Evolutionary conservation across 1,140 invertebrate genomes (phyloP).

Genomic region (Philaenus spumarius): DNA sequence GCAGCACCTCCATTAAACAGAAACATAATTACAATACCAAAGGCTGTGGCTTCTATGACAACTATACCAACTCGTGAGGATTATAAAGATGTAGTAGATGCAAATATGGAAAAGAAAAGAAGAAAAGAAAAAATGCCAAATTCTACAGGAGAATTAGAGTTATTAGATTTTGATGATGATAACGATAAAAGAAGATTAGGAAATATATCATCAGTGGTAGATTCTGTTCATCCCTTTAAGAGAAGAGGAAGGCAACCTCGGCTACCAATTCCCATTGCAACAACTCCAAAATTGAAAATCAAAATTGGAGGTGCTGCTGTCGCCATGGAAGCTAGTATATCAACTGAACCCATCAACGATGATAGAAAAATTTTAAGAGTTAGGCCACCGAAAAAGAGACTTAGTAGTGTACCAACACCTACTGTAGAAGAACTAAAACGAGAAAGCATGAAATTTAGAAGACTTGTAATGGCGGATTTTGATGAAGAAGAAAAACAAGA

Average conservation of each 20-base stretch:
- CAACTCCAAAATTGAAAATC: conserved; percentile 72
- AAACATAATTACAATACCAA: conserved; percentile 73
- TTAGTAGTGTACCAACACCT: conserved; percentile 52
- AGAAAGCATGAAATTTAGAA: conserved; percentile 82
- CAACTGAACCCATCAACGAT: conserved; percentile 36
- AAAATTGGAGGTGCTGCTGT: conserved; percentile 53
- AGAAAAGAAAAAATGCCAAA: conserved; percentile 50
- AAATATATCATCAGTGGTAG: conserved; percentile 27
- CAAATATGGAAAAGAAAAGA: conserved; percentile 59
- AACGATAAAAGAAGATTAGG: conserved; percentile 29
- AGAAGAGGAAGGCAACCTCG: conserved; percentile 23
- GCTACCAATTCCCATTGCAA: conserved; percentile 27
- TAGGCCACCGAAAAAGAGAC: conserved; percentile 72
- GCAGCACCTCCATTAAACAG: conserved; percentile 55
- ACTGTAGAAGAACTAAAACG: conserved; percentile 68
- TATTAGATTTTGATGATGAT: conserved; percentile 40
- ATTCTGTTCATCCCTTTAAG: conserved; percentile 25
- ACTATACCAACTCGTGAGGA: conserved; percentile 76
- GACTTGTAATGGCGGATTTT: conserved; percentile 74
- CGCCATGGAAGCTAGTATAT: conserved; percentile 27
- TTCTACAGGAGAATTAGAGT: conserved; percentile 42
- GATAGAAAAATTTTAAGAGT: conserved; percentile 47
- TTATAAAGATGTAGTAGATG: conserved; percentile 59
- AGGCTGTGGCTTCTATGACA: conserved; percentile 79
- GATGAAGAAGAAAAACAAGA: conserved; percentile 50